phyloP scores from a whole-genome alignment of 2,797 vertebrate species.

The Clarias platycephalus region DNA sequence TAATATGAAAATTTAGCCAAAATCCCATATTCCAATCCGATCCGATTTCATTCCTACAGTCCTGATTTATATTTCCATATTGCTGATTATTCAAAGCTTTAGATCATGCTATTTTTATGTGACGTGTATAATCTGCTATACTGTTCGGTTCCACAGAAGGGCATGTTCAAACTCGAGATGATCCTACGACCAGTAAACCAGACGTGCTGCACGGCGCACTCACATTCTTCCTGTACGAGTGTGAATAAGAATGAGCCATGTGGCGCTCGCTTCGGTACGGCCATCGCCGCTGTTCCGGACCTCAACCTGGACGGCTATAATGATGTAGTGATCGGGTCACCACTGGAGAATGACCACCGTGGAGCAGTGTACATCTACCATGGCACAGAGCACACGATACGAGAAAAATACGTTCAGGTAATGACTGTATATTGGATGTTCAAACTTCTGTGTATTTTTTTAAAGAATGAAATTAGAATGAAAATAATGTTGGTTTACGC shows the following conservation, averaged over 20 bases:
- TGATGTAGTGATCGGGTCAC: conserved; percentile 91
- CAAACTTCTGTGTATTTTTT: neutral
- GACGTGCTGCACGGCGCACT: conserved; percentile 78
- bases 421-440: neutral
- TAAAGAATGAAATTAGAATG: neutral
- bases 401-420: conserved; percentile 87
- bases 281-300: conserved; percentile 87
- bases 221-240: conserved; percentile 75
- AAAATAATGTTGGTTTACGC: neutral
- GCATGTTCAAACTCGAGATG: conserved; percentile 82
- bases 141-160: conserved; percentile 61
- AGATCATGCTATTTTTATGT: neutral
- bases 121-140: conserved; percentile 24
- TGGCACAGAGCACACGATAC: conserved; percentile 77
- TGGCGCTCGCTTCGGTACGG: conserved; percentile 90
- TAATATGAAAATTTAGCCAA: neutral
- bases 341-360: conserved; percentile 89
- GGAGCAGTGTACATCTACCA: conserved; percentile 96
- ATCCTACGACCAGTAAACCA: conserved; percentile 88
- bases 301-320: conserved; percentile 91
- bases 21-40: neutral
- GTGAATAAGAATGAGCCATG: conserved; percentile 86
- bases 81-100: neutral
- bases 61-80: neutral
- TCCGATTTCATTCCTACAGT: neutral